phyloP scores from a whole-genome alignment of 1,140 invertebrate genomes.

The Helicoverpa zea region DNA sequence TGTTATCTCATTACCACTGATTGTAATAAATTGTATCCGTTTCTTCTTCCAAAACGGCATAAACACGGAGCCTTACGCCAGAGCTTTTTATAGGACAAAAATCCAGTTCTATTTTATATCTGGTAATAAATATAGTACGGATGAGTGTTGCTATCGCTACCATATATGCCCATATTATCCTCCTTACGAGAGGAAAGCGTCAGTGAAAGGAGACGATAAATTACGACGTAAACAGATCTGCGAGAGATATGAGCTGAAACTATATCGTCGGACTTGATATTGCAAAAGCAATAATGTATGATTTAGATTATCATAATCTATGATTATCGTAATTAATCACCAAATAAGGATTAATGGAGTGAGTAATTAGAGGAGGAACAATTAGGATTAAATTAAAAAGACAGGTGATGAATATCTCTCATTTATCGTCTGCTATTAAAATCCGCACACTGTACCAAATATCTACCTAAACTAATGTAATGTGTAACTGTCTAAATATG shows the following conservation, averaged over 20 bases:
- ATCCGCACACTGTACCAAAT: too few species aligned
- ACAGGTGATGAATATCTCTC: too few species aligned
- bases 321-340: conserved; percentile 15
- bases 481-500: too few species aligned
- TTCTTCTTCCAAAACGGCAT: background rate
- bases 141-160: conserved; percentile 23
- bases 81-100: conserved; percentile 22
- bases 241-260: background rate
- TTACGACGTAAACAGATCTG: conserved; percentile 32
- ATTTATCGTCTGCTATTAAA: too few species aligned
- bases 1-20: conserved; percentile 14
- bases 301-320: conserved; percentile 25
- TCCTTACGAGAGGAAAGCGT: conserved; percentile 28
- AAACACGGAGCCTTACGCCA: background rate
- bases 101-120: conserved; percentile 24
- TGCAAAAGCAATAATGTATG: conserved; percentile 24
- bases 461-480: too few species aligned
- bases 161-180: conserved; percentile 27
- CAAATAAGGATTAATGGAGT: background rate
- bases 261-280: conserved; percentile 26
- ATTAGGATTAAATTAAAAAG: background rate
- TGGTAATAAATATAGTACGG: background rate
- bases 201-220: conserved; percentile 34
- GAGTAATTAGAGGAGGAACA: background rate
- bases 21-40: conserved; percentile 26